Evolutionary conservation across 1,140 invertebrate genomes (phyloP), one percentile per base, ranked within the genome.

Genomic region (Stegodyphus dumicola): DNA sequence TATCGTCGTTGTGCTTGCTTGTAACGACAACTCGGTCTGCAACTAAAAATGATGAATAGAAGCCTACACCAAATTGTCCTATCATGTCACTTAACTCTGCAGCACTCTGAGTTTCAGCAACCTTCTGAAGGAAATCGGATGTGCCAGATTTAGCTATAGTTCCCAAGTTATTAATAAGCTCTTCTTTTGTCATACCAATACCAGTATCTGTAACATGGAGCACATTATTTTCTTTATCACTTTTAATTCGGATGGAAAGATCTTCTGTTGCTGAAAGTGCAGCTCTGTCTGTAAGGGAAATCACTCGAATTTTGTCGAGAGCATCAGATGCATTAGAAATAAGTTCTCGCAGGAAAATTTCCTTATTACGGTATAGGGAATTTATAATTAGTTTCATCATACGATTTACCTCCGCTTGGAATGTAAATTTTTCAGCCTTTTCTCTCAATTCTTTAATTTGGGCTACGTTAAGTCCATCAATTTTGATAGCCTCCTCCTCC

Each of bases 141-240:
- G 99, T 99, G 85, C 99, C 98, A 11, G 99, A 99, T 90, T 99
- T 99, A 17, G 99, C 99, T 88, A 99, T 99, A 18, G 99, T 99
- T 87, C 99, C 99, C 65, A 99, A 92, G 92, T 99, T 99, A 87
- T 96, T 97, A 52, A 99, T 93, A 6, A 99, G 91, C 90, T 99
- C 98, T 84, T 94, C 91, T 89, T 96, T 96, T 0, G 98, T 99
- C 98, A 99, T 99, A 87, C 98, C 99, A 88, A 99, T 95, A 89
- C 99, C 99, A 49, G 97, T 96, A 91, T 99, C 99, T 71, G 94
- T 98, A 88, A 99, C 97, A 90, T 97, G 96, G 15, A 99, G 91
- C 78, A 97, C 93, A 88, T 97, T 95, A 87, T 95, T 95, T n/a
- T 99, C 98, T 90, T 98, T 97, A 89, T 99, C 98, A 0, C 96